phyloP scores from a whole-genome alignment of 1,140 invertebrate species.

The Pemphigus obesinymphae region DNA sequence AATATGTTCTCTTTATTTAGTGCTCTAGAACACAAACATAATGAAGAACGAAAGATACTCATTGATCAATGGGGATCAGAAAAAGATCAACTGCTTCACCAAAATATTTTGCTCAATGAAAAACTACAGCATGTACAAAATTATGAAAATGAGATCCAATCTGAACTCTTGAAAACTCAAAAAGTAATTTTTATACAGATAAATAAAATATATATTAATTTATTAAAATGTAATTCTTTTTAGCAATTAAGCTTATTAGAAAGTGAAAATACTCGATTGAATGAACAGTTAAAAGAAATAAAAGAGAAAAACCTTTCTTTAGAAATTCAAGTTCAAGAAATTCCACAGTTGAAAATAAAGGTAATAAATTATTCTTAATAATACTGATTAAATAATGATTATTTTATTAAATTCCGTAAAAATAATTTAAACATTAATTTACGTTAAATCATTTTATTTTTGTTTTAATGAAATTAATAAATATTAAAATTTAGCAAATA shows the following conservation, averaged over 20 bases:
- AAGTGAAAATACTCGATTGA: constrained; percentile 16
- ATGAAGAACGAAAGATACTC: constrained; percentile 66
- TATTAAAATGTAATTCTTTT: not conserved
- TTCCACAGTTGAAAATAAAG: constrained; percentile 9
- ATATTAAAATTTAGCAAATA: too few species aligned
- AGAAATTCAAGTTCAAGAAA: constrained; percentile 34
- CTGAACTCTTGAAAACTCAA: constrained; percentile 55
- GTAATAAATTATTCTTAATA: too few species aligned
- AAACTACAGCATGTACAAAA: constrained; percentile 54
- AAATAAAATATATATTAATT: not conserved
- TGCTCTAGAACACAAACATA: constrained; percentile 68
- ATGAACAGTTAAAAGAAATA: constrained; percentile 14
- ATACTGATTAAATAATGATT: not conserved
- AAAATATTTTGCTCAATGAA: constrained; percentile 57
- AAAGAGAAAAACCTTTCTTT: not conserved
- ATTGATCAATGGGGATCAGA: constrained; percentile 63
- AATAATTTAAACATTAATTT: too few species aligned
- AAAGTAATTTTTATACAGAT: constrained; percentile 52
- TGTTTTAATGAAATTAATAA: too few species aligned
- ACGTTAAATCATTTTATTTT: too few species aligned
- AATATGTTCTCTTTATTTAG: constrained; percentile 53
- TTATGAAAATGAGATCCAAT: constrained; percentile 57
- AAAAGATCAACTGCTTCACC: constrained; percentile 61
- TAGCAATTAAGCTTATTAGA: constrained; percentile 18
- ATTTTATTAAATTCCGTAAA: too few species aligned